Evolutionary conservation across 2,797 vertebrate genomes (phyloP), one percentile per base, ranked within the genome.

Genomic region (Cynopterus sphinx): DNA sequence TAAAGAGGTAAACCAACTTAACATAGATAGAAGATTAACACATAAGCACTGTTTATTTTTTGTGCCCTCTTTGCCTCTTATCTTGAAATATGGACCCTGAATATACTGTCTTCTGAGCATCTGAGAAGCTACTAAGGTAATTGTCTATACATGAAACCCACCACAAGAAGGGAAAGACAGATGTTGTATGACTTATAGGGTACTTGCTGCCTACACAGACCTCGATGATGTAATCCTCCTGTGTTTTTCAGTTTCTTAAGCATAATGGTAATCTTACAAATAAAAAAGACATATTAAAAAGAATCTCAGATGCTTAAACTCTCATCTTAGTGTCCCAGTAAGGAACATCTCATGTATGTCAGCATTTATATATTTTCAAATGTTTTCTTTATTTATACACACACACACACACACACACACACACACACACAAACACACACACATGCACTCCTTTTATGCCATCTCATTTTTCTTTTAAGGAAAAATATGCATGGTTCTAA

Each of bases 401-500:
- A 93, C 31, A 83, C 16, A 65, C 9, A 85, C 15, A 33, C 26
- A 77, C n/a, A 75, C 39, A 31, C 59, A 31, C 59, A 31, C n/a
- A 28, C 41, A 51, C 36, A 79, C 55, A 65, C 61, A 49, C 43
- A 85, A 19, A 15, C 46, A 49, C n/a, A 36, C 9, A 51, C 4
- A 70, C 46, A 65, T 5, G 65, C 36, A 41, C 6, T 24, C 22
- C 41, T 89, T 85, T 93, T 68, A 84, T 21, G 57, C 13, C 36
- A 87, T 36, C 22, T 36, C 46, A 15, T 89, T 95, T 78, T 87
- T 65, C 33, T 91, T 26, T 85, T 73, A 63, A 85, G 53, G 11
- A 39, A 91, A 95, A 96, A 65, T 85, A 63, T 59, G 24, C 22
- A 70, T 46, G 11, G 57, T 83, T 96, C 68, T 74, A 74, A 33